These are phyloP conservation scores for Martes martes DNA, from an alignment of 2,113 vertebrate genomes.

Conservation along the genomic window DNA sequence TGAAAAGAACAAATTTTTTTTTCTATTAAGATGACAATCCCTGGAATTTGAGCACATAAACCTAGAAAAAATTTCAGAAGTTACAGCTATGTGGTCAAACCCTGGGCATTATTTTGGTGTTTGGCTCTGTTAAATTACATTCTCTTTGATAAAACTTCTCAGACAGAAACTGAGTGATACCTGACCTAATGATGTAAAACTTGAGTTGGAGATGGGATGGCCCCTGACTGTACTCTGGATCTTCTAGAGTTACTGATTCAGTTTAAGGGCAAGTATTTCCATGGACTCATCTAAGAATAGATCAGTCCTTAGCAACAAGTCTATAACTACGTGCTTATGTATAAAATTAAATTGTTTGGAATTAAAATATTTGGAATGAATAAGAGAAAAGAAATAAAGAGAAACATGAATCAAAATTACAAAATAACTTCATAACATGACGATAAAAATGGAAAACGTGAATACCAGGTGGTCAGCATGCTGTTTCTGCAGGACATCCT, in stretches of 20 bases:
- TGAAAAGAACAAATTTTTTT: background rate
- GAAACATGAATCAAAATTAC: conserved; percentile 53
- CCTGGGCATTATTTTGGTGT: background rate
- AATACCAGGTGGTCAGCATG: conserved; percentile 96
- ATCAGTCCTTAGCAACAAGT: conserved; percentile 2
- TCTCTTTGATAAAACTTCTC: background rate
- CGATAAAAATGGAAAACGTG: conserved; percentile 72
- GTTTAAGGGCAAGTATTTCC: conserved; percentile 10
- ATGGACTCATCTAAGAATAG: background rate
- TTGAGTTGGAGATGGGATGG: background rate
- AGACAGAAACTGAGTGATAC: background rate
- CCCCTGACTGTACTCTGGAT: background rate
- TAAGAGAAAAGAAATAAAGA: conserved; percentile 30
- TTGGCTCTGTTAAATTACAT: conserved; percentile 9
- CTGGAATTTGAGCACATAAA: background rate
- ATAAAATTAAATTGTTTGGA: conserved; percentile 33
- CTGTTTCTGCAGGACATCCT: conserved; percentile 91
- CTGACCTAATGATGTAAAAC: background rate
- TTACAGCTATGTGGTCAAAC: conserved; percentile 7
- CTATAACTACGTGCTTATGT: background rate
- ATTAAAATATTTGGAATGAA: conserved; percentile 48
- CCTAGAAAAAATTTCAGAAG: conserved; percentile 21
- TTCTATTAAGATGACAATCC: conserved; percentile 25
- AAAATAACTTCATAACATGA: conserved; percentile 69
- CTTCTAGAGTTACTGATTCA: conserved; percentile 18